Evolutionary conservation across 2,888 invertebrate genomes (phyloP).

Genomic region (Drosophila mulleri): DNA sequence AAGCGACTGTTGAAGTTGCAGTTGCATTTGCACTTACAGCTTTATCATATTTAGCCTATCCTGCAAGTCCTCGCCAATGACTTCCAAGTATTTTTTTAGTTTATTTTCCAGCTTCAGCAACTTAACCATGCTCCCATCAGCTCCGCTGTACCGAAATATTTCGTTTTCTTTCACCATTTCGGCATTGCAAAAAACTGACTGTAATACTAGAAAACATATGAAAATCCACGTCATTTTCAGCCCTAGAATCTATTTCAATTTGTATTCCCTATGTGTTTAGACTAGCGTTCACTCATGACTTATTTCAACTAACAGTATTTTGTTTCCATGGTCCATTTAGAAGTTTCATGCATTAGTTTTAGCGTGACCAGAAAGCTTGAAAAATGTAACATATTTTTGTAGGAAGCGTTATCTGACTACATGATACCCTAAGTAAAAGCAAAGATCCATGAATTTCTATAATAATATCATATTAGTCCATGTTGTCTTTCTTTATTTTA

Average conservation of each 20-base stretch:
- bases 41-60: conserved; percentile 35
- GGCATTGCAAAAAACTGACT: background rate
- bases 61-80: conserved; percentile 34
- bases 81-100: conserved; percentile 10
- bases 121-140: conserved; percentile 28
- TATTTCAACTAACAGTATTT: background rate
- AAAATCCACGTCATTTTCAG: conserved; percentile 33
- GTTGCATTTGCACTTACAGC: conserved; percentile 30
- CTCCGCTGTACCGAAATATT: conserved; percentile 25
- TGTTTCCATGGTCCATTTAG: conserved; percentile 28
- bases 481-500: background rate
- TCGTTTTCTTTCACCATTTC: background rate
- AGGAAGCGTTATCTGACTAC: background rate
- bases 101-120: conserved; percentile 40
- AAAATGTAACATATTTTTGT: background rate
- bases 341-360: background rate
- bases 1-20: too few species aligned
- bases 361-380: conserved; percentile 15
- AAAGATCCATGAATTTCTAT: background rate
- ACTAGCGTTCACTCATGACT: too few species aligned
- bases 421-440: background rate
- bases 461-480: background rate
- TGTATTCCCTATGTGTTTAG: background rate
- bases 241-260: background rate
- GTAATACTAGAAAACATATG: background rate